A percentile compares a stretch with the other conserved stretches of the same genome.
Evolutionary conservation across 2,888 invertebrate species (phyloP).

Genomic region (Hermaeophaga mercurialis): DNA sequence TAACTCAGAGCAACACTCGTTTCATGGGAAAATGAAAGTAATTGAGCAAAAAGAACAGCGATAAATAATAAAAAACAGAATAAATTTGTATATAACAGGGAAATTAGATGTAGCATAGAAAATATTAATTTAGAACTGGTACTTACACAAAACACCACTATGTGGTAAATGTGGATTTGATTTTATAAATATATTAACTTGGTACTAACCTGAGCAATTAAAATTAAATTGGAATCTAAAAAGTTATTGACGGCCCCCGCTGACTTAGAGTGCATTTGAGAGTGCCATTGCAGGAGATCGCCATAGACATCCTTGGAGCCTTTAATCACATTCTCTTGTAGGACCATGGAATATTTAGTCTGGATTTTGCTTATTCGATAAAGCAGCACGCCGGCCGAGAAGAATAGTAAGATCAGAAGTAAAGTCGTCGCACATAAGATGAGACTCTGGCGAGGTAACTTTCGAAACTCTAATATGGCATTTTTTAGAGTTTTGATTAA

Average conservation of each 20-base stretch:
- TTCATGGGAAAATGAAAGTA: no score
- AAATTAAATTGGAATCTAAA: conserved; percentile 77
- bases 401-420: conserved; percentile 62
- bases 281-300: conserved; percentile 72
- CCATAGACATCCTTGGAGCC: conserved; percentile 64
- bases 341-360: conserved; percentile 43
- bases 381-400: conserved; percentile 64
- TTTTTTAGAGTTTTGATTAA: conserved; percentile 41
- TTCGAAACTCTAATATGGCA: conserved; percentile 45
- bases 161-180: no score
- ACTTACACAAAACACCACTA: no score
- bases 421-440: conserved; percentile 62
- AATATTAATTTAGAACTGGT: no score
- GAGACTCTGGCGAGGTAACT: conserved; percentile 60
- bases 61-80: no score
- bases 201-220: conserved; percentile 74
- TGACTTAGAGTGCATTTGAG: conserved; percentile 72
- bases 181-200: not conserved
- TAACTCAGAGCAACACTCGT: no score
- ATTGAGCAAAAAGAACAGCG: no score
- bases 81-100: no score
- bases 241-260: conserved; percentile 74
- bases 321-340: conserved; percentile 32
- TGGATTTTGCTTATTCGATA: conserved; percentile 63
- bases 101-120: no score